phyloP scores from a whole-genome alignment of 1,140 invertebrate species.

The Caenorhabditis remanei region DNA sequence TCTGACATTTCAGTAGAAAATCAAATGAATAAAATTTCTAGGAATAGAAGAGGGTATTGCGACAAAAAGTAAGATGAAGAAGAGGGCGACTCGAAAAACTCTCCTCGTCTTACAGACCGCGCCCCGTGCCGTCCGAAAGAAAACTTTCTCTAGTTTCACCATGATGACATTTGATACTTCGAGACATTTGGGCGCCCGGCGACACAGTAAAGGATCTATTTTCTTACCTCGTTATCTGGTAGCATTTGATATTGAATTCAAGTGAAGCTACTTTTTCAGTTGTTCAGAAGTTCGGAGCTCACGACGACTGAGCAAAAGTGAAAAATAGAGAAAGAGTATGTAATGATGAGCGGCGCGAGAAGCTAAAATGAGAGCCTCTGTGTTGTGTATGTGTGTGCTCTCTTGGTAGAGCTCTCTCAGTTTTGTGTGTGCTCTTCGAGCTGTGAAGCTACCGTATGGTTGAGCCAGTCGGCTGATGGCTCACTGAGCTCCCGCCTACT shows the following conservation, averaged over 20 bases:
- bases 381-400: not conserved
- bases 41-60: too few relatives aligned
- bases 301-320: too few relatives aligned
- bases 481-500: not conserved
- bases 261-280: too few relatives aligned
- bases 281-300: too few relatives aligned
- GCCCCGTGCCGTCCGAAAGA: not conserved
- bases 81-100: not conserved
- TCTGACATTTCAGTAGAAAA: too few relatives aligned
- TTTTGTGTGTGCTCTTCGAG: not conserved
- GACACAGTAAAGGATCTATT: not conserved
- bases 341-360: not conserved
- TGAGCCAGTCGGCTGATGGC: not conserved
- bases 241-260: not conserved
- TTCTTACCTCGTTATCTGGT: slow-evolving; percentile 36
- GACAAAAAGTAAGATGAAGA: not conserved
- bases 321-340: too few relatives aligned
- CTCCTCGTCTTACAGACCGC: slow-evolving; percentile 9
- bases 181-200: not conserved
- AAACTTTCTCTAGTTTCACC: slow-evolving; percentile 52
- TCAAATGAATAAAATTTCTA: too few relatives aligned
- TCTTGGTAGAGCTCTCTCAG: not conserved
- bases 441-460: slow-evolving; percentile 16
- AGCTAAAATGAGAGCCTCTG: not conserved
- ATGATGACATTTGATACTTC: slow-evolving; percentile 52